Evolutionary conservation across 2,888 invertebrate genomes (phyloP).

Genomic region (Pyrocoelia pectoralis): DNA sequence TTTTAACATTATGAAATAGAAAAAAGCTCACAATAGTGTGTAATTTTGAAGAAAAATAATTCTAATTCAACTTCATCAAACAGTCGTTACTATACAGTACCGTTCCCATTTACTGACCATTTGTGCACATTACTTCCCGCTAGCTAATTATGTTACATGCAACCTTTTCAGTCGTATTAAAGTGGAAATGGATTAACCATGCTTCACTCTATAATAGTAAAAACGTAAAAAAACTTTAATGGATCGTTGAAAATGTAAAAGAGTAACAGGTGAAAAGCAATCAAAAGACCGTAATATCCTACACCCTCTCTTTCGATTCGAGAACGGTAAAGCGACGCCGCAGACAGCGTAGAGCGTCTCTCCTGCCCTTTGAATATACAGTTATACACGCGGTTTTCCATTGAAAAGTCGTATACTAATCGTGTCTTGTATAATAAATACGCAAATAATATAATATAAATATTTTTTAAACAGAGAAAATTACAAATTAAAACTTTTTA

Average conservation of each 20-base stretch:
- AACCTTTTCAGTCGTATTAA: too few relatives aligned
- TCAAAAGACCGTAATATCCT: slow-evolving; percentile 32
- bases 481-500: slow-evolving; percentile 7
- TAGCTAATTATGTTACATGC: too few relatives aligned
- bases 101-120: too few relatives aligned
- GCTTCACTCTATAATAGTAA: too few relatives aligned
- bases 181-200: too few relatives aligned
- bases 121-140: too few relatives aligned
- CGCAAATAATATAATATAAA: background rate
- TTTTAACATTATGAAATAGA: too few relatives aligned
- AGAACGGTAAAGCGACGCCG: slow-evolving; percentile 35
- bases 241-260: slow-evolving; percentile 26
- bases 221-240: slow-evolving; percentile 20
- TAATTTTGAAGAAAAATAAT: too few relatives aligned
- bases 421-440: slow-evolving; percentile 11
- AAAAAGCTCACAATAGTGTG: too few relatives aligned
- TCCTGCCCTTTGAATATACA: slow-evolving; percentile 34
- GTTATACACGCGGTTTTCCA: slow-evolving; percentile 36
- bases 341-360: slow-evolving; percentile 39
- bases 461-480: background rate
- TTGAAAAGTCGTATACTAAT: slow-evolving; percentile 29
- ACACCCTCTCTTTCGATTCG: slow-evolving; percentile 26
- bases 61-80: too few relatives aligned
- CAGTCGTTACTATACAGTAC: too few relatives aligned
- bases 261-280: slow-evolving; percentile 37